Evolutionary conservation across 2,797 vertebrate species (phyloP).

Genomic region (Emydoidea blandingii): DNA sequence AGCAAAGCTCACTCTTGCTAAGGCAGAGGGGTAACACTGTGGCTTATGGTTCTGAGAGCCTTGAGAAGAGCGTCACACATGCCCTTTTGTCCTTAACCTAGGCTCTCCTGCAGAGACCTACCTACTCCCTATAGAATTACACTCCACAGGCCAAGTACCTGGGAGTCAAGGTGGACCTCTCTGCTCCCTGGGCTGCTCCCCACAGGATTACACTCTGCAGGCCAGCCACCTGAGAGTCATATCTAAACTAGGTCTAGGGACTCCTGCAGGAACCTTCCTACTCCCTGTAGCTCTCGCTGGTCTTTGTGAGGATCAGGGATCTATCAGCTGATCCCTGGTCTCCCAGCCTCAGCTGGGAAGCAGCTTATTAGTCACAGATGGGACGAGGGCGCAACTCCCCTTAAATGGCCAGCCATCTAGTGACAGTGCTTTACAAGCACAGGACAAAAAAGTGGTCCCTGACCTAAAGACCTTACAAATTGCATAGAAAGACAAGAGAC

Average conservation of each 20-base stretch:
- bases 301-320: neutral
- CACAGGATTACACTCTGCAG: neutral
- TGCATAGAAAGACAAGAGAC: neutral
- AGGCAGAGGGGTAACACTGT: neutral
- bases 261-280: rapidly evolving
- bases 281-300: neutral
- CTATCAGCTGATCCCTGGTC: neutral
- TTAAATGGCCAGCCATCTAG: neutral
- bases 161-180: too few species aligned
- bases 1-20: neutral
- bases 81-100: neutral
- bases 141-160: neutral
- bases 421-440: neutral
- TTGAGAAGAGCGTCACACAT: neutral
- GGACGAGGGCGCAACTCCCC: neutral
- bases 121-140: neutral
- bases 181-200: neutral
- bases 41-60: neutral
- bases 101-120: neutral
- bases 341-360: neutral
- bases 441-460: neutral
- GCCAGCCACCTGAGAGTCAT: neutral
- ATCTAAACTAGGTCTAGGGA: neutral
- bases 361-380: neutral
- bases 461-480: neutral